A percentile compares a stretch with the other conserved stretches of the same genome.
Evolutionary conservation across 53 echinoderm and acorn worm genomes (phyloP).

Genomic region (Henricia sp.): DNA sequence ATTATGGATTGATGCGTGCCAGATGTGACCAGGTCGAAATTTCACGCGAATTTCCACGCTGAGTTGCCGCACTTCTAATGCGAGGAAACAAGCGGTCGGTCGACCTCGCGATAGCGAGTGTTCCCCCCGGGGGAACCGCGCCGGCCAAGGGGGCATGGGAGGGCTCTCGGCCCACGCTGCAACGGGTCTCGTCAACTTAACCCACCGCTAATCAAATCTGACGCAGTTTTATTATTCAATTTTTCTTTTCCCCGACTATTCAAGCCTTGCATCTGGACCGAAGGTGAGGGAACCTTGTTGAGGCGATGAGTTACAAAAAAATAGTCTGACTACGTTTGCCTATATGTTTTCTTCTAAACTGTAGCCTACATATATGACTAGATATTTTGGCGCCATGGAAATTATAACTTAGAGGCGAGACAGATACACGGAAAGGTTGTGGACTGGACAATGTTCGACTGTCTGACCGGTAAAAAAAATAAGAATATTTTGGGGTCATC

Average conservation of each 20-base stretch:
- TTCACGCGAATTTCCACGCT: slow-evolving; percentile 35
- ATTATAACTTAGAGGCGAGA: too few relatives aligned
- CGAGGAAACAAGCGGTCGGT: slow-evolving; percentile 29
- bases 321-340: slow-evolving; percentile 36
- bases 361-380: too few relatives aligned
- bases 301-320: not conserved
- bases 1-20: slow-evolving; percentile 46
- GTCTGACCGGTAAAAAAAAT: too few relatives aligned
- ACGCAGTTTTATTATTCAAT: slow-evolving; percentile 53
- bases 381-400: too few relatives aligned
- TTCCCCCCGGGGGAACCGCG: not conserved
- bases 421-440: slow-evolving; percentile 2
- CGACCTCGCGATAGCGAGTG: slow-evolving; percentile 27
- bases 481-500: too few relatives aligned
- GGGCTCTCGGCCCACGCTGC: not conserved
- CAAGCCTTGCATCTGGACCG: slow-evolving; percentile 21
- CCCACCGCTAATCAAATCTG: slow-evolving; percentile 44
- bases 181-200: slow-evolving; percentile 25
- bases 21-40: slow-evolving; percentile 35
- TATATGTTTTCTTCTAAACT: not conserved
- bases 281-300: slow-evolving; percentile 35
- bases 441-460: too few relatives aligned
- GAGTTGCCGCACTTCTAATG: slow-evolving; percentile 12
- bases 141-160: slow-evolving; percentile 8
- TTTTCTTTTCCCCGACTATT: slow-evolving; percentile 2